Base-by-base conservation (phyloP, 2,888 invertebrate species). In the Cryptocephalus primarius region DNA sequence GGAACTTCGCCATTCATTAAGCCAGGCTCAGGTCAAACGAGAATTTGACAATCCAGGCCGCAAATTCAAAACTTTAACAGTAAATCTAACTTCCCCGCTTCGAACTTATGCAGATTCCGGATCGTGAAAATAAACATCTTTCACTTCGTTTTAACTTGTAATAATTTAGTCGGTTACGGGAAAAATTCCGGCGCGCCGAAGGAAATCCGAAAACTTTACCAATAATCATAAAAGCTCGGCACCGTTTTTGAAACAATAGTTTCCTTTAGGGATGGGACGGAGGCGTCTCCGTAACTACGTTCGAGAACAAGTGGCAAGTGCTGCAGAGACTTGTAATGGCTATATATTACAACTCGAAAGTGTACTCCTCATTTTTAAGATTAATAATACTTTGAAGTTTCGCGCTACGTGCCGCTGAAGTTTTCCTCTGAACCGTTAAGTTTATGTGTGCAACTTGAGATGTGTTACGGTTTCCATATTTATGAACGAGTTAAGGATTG, bases 381-480 rank as follows among this genome's bases (percentile, higher is more conserved):
- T 56, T 58, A 58, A 56, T 58, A 56, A 54, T 49, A 49, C 53
- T 55, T 50, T 52, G 47, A 53, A 49, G 46, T 48, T 47, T 52
- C 12, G 11, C 36, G 36, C 36, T 36, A 36, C 36, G 36, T 36
- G 36, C 12, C 12, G 36, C 11, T 36, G 36, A 36, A 36, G 36
- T 36, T 36, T 12, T 22, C 22, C 22, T 22, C 22, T 22, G 22
- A 22, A 22, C 22, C 22, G 22, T 22, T 22, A 22, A 22, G 22
- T 22, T 22, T 22, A 22, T 22, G 22, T 22, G 22, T 22, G 22
- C 22, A 22, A 22, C 22, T 22, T 22, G 22, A 22, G 22, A 22
- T 22, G 22, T 22, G 22, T 6, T 22, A 22, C 22, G 22, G 3
- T 22, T 22, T 22, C 22, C 22, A 22, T 22, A 22, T 22, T 22